These are phyloP conservation scores for Colius striatus DNA, from an alignment of 2,113 vertebrate species.

Conservation along the genomic window DNA sequence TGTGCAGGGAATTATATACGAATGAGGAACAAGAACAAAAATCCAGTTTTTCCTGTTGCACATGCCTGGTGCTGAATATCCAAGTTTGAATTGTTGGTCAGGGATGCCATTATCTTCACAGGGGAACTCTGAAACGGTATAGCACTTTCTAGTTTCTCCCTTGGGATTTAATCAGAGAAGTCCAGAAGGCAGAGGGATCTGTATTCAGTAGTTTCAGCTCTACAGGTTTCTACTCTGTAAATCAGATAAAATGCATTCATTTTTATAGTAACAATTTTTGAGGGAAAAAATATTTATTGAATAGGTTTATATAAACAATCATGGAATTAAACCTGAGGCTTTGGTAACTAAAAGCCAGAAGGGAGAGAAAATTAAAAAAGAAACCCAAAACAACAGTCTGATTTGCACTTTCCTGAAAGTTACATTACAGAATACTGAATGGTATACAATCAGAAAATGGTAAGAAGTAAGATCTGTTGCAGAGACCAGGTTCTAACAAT, in stretches of 20 bases:
- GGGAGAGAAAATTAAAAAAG: not conserved
- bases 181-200: conserved; percentile 8
- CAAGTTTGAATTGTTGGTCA: not conserved
- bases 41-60: conserved; percentile 21
- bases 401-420: not conserved
- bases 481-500: not conserved
- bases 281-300: conserved; percentile 21
- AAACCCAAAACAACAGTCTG: not conserved
- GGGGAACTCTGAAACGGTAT: not conserved
- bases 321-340: not conserved
- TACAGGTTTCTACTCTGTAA: conserved; percentile 25
- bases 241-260: conserved; percentile 2
- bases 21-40: conserved; percentile 47
- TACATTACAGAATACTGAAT: not conserved
- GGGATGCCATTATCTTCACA: conserved; percentile 3
- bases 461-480: not conserved
- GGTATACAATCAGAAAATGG: not conserved
- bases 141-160: not conserved
- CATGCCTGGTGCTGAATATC: not conserved
- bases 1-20: conserved; percentile 67
- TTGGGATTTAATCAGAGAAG: not conserved
- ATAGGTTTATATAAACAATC: conserved; percentile 33
- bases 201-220: not conserved
- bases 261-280: conserved; percentile 8
- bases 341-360: not conserved